phyloP scores from a whole-genome alignment of 2,888 invertebrate genomes.

The Drosophila infuscata region DNA sequence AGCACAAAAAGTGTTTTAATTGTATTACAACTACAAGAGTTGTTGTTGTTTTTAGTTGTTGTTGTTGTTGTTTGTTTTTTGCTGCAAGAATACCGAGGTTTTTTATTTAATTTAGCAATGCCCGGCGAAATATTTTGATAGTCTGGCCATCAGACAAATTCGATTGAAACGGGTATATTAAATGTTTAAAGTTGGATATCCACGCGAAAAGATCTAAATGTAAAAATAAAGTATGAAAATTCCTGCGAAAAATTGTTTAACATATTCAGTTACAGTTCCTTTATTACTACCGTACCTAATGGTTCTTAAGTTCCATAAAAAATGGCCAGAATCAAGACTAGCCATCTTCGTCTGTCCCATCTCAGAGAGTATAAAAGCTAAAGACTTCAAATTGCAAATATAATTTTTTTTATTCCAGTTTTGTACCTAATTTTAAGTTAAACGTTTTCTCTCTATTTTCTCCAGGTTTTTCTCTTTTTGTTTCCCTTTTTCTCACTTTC shows the following conservation, averaged over 20 bases:
- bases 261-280: not conserved
- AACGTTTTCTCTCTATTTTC: not conserved
- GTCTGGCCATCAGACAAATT: not conserved
- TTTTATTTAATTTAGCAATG: conserved; percentile 55
- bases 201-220: not conserved
- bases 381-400: not conserved
- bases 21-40: conserved; percentile 59
- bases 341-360: not conserved
- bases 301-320: not conserved
- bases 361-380: not conserved
- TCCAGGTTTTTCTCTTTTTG: not conserved
- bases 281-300: not conserved
- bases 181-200: accelerated
- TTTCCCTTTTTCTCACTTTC: not conserved
- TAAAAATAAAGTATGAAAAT: accelerated
- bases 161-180: not conserved
- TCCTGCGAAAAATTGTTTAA: not conserved
- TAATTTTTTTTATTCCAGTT: too few relatives aligned
- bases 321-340: not conserved
- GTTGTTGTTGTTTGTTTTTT: conserved; percentile 1
- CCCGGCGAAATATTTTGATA: conserved; percentile 33
- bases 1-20: conserved; percentile 60
- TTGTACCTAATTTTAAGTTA: too few relatives aligned
- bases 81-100: conserved; percentile 22
- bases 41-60: conserved; percentile 22